A percentile compares a stretch with the other conserved stretches of the same genome.
These are phyloP conservation scores for Spea bombifrons DNA, from an alignment of 2,113 vertebrate genomes.

Conservation along the genomic window DNA sequence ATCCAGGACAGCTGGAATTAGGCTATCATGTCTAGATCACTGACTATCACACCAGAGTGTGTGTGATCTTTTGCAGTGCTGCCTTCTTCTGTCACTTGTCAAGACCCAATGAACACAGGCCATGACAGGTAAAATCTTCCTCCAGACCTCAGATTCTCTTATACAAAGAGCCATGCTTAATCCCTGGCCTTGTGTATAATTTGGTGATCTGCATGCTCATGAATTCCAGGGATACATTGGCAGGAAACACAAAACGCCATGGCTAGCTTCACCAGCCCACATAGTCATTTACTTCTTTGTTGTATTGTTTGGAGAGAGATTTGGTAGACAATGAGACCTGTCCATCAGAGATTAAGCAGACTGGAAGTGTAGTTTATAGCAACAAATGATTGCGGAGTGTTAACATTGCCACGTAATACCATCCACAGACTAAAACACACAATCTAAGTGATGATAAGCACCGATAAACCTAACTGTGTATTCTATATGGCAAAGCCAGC, in stretches of 20 bases:
- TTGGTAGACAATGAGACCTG: slow-evolving; percentile 80
- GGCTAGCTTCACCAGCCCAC: slow-evolving; percentile 62
- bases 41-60: slow-evolving; percentile 63
- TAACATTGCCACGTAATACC: slow-evolving; percentile 64
- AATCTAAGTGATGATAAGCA: slow-evolving; percentile 61
- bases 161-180: slow-evolving; percentile 77
- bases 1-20: slow-evolving; percentile 50
- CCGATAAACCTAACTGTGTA: slow-evolving; percentile 61
- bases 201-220: slow-evolving; percentile 86
- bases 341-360: slow-evolving; percentile 86
- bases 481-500: slow-evolving; percentile 61
- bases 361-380: slow-evolving; percentile 75
- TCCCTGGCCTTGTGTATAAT: slow-evolving; percentile 71
- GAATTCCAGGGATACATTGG: slow-evolving; percentile 74
- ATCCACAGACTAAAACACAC: slow-evolving; percentile 65
- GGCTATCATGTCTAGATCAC: slow-evolving; percentile 58
- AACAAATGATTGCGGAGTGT: slow-evolving; percentile 68
- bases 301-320: slow-evolving; percentile 81
- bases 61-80: slow-evolving; percentile 64
- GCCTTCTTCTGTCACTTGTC: slow-evolving; percentile 72
- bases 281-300: slow-evolving; percentile 77
- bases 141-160: slow-evolving; percentile 68
- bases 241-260: slow-evolving; percentile 56
- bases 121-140: slow-evolving; percentile 85
- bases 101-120: slow-evolving; percentile 73